Base-by-base conservation (phyloP, 2,888 invertebrate species). In the Plebejus melissa region DNA sequence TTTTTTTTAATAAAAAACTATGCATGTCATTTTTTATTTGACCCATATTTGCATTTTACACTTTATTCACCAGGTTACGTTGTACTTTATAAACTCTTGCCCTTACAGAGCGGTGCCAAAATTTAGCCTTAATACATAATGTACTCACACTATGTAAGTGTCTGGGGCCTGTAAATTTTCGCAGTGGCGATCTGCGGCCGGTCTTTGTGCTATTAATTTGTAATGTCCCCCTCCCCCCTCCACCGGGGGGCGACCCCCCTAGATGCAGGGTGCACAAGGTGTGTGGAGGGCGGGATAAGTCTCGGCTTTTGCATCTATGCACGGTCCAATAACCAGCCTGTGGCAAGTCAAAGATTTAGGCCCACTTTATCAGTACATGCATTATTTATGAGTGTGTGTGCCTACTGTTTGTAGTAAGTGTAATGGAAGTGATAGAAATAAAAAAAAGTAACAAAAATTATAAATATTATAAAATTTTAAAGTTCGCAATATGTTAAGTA, bases 161-260 rank as follows among this genome's bases (percentile, higher is more conserved):
- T 88, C 88, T 88, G 84, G 86, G 81, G 88, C 86, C 88, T 88
- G 90, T 92, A 92, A 93, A 93, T 93, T 93, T 93, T 93, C 91
- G 89, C 85, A 87, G 87, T 84, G 86, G 88, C 91, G 91, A 92
- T 91, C 92, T 91, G 91, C 84, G 91, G 91, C 84, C 89, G 91
- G 91, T 93, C 93, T 93, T 93, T 92, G 92, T 90, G 89, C 92
- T 91, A 93, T 93, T 93, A 93, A 93, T 93, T 93, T 91, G 93
- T 93, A 92, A 93, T 93, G 92, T 88, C 89, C 87, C 89, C 90
- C 90, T 83, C 72, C 46, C 69, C 36, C 54, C 54, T 54, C 54
- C 54, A 54, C n/a, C 1, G 28, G 65, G 70, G 41, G n/a, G 38
- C 81, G 77, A 50, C 80, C 82, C 82, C 83, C 85, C 87, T 87